A percentile compares a stretch with the other conserved stretches of the same genome.
These are phyloP conservation scores for Atta cephalotes DNA, from an alignment of 1,140 invertebrate genomes.

Conservation along the genomic window DNA sequence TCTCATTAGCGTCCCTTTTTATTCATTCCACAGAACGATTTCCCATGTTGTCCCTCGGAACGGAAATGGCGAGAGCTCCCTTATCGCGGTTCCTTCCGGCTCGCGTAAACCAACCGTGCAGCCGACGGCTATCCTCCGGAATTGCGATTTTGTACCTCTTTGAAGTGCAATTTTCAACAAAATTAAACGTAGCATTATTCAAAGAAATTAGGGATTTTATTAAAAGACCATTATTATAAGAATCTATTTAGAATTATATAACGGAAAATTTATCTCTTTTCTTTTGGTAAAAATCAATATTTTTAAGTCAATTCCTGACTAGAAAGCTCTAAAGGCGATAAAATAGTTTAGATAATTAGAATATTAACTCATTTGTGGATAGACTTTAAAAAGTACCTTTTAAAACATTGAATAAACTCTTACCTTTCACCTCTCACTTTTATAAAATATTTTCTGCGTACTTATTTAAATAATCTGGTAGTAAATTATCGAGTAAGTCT, in stretches of 20 bases:
- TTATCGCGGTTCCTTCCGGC: constrained; percentile 72
- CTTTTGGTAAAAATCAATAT: not conserved
- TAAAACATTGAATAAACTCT: not conserved
- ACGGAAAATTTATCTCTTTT: not conserved
- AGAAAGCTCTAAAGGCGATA: not conserved
- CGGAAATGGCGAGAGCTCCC: constrained; percentile 68
- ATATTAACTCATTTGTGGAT: not conserved
- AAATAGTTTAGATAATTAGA: not conserved
- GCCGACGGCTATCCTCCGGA: constrained; percentile 46
- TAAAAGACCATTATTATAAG: not conserved
- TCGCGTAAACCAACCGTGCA: constrained; percentile 68
- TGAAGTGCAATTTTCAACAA: not conserved
- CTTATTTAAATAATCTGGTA: not conserved
- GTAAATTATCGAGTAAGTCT: not conserved
- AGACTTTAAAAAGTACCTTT: not conserved
- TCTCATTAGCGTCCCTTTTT: constrained; percentile 71
- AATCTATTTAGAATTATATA: not conserved
- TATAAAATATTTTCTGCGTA: not conserved
- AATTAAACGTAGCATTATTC: not conserved
- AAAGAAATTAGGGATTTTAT: not conserved
- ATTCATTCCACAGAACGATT: constrained; percentile 68
- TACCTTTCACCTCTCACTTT: not conserved
- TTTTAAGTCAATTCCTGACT: not conserved
- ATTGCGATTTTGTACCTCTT: constrained; percentile 17
- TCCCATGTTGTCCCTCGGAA: constrained; percentile 68